Evolutionary conservation across 2,888 invertebrate genomes (phyloP).

Genomic region (Drosophila suboccidentalis): DNA sequence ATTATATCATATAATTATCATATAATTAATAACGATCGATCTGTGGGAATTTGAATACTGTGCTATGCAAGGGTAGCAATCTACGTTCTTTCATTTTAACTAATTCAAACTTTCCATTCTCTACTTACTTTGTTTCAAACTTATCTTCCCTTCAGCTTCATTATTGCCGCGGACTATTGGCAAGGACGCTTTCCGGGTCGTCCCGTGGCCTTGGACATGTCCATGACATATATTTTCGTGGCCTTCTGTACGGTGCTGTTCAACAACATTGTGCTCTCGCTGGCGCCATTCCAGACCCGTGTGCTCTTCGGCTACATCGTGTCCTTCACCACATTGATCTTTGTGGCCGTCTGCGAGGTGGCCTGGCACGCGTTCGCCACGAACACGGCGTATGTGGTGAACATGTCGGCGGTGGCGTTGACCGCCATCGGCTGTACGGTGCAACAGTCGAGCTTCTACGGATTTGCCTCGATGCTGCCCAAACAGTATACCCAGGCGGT

Average conservation of each 20-base stretch:
- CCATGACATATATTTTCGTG: constrained; percentile 95
- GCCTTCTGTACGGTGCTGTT: constrained; percentile 94
- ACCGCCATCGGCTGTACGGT: constrained; percentile 96
- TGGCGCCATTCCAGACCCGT: constrained; percentile 92
- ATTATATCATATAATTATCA: no score
- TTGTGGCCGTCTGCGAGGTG: constrained; percentile 94
- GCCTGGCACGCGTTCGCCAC: constrained; percentile 93
- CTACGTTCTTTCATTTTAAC: background rate
- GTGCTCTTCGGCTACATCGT: constrained; percentile 95
- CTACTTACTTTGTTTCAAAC: background rate
- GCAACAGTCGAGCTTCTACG: constrained; percentile 97
- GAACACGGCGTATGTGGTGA: constrained; percentile 93
- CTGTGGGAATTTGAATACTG: no score
- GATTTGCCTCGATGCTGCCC: constrained; percentile 96
- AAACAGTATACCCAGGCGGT: constrained; percentile 95
- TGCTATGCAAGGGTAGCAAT: no score
- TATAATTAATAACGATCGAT: no score
- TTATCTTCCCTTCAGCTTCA: constrained; percentile 88
- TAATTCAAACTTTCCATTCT: background rate
- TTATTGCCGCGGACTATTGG: constrained; percentile 97
- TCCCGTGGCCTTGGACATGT: constrained; percentile 96
- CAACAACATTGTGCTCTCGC: constrained; percentile 94
- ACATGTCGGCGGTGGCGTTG: constrained; percentile 93
- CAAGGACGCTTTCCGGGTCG: constrained; percentile 93
- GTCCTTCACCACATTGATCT: constrained; percentile 92